Base-by-base conservation (phyloP, 2,888 invertebrate genomes). In the Scrobipalpa costella region DNA sequence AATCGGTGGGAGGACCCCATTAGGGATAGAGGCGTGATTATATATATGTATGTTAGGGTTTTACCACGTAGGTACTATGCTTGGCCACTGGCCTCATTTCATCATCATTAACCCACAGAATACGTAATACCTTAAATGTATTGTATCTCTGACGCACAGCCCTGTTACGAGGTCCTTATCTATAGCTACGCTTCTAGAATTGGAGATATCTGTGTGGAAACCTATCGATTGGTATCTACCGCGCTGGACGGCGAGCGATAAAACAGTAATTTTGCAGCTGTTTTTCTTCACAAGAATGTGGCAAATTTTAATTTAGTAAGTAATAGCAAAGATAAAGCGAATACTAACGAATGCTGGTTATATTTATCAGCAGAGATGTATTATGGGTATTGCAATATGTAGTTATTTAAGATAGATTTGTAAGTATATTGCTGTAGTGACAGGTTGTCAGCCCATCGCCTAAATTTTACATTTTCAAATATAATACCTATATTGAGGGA, bases 41-140 rank as follows among this genome's bases (percentile, higher is more conserved):
- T n/a, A n/a, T n/a, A n/a, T n/a, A n/a, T n/a, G n/a, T n/a, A n/a
- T n/a, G n/a, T n/a, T n/a, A n/a, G n/a, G n/a, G n/a, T n/a, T n/a
- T n/a, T n/a, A n/a, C n/a, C n/a, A n/a, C n/a, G n/a, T n/a, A n/a
- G n/a, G n/a, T 44, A 44, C n/a, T 44, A 6, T 44, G 3, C n/a
- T n/a, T 44, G 44, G 15, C 44, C 7, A 44, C 15, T 44, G 15
- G 44, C n/a, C 44, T 44, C 11, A 52, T 52, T 21, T 52, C 50
- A 52, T 27, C 50, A 52, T 52, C 50, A 50, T 50, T 50, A 50
- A 19, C 19, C 19, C 40, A 40, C 11, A 3, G 40, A 44, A 15
- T 44, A 44, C 44, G 15, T 44, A 44, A 44, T 44, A 44, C 44
- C 11, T 40, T 44, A 44, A 7, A 13, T 13, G 11, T 13, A n/a